Evolutionary conservation across 2,797 vertebrate species (phyloP), one percentile per base, ranked within the genome.

Genomic region (Allenopithecus nigroviridis): DNA sequence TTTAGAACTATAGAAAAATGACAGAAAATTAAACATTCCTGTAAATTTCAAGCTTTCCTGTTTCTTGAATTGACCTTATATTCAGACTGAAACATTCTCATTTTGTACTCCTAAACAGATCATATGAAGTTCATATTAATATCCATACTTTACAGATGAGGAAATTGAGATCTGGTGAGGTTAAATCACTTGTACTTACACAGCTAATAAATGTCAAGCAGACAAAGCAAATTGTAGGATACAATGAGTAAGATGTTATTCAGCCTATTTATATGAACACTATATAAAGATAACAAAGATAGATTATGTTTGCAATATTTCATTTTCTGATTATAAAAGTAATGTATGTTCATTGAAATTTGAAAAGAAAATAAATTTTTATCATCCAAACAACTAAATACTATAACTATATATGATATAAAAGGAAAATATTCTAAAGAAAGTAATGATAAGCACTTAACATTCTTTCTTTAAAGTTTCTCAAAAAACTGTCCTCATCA

Each of bases 201-300:
- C 1, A 91, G 72, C 36, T 90, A 88, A 91, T 96, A 96, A 96
- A 95, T 90, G 85, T 81, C 81, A 96, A 76, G 36, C 94, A 96
- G 91, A 80, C 76, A 91, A 90, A 94, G 72, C 64, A 84, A 90
- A 81, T 48, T 81, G 48, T 0, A 75, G 84, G 72, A 84, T 70
- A 72, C 91, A 90, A 91, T 61, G 57, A 93, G 9, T 21, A 84
- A 93, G 88, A 70, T 81, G 53, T 53, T 43, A 88, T 72, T 90
- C 87, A 91, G 43, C 5, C 76, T 76, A 43, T 80, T 89, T 88
- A 55, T 89, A 41, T 59, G 41, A 28, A 70, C 50, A 91, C 36
- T 33, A 64, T 48, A 80, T 68, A 76, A 76, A 92, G 92, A 93
- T 70, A 92, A 68, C 39, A 87, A 75, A 84, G 4, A 24, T 53